Conservation (phyloP, 2,888 invertebrate genomes). For the Cataglyphis albicans region DNA sequence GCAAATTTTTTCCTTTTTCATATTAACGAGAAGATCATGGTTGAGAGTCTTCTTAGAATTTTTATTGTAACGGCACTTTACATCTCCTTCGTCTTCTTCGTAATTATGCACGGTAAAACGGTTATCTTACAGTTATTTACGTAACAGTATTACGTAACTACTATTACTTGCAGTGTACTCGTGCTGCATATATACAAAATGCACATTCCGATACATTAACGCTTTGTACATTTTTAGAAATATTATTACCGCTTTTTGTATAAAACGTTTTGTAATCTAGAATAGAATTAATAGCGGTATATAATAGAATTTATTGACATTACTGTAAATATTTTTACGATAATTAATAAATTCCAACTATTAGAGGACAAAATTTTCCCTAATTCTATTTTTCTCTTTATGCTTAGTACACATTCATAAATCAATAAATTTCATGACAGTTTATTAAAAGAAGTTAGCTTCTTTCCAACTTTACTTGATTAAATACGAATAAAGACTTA, state of each 20-base stretch:
- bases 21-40: neutral
- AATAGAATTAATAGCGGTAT: neutral
- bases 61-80: neutral
- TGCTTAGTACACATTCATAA: neutral
- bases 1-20: neutral
- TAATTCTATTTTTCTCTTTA: neutral
- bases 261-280: neutral
- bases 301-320: neutral
- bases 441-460: neutral
- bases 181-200: neutral
- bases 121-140: constrained; percentile 21
- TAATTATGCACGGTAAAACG: neutral
- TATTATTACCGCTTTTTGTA: neutral
- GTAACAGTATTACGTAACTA: constrained; percentile 15
- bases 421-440: neutral
- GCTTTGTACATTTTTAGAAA: neutral
- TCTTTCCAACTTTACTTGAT: neutral
- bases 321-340: neutral
- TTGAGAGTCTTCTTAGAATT: neutral
- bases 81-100: neutral
- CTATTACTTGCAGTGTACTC: neutral
- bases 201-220: neutral
- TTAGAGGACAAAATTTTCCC: neutral
- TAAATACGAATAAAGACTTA: neutral
- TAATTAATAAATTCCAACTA: constrained; percentile 6